Conservation (phyloP, 2,888 invertebrate species). For the Noctuana brunneofusca region DNA sequence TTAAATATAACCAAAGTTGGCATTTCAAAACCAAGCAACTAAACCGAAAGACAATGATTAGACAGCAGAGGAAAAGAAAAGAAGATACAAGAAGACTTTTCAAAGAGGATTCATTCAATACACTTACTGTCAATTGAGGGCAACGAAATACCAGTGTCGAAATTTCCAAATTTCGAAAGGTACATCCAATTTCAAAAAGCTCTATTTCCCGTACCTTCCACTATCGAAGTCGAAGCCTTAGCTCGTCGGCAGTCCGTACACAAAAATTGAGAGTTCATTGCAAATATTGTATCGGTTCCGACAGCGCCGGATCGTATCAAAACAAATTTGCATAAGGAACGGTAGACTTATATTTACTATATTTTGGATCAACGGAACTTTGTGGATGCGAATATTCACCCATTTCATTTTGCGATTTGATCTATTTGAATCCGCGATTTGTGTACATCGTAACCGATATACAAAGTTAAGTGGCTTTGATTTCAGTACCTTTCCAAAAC, state of each 20-base stretch:
- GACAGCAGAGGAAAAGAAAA: too few species aligned
- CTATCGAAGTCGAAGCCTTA: background rate
- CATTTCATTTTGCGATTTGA: slow-evolving; percentile 1
- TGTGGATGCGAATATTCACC: background rate
- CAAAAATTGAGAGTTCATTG: slow-evolving; percentile 1
- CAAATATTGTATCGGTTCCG: slow-evolving; percentile 23
- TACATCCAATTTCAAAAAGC: background rate
- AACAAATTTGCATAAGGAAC: slow-evolving; percentile 15
- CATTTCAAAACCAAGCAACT: too few species aligned
- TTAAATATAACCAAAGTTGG: too few species aligned
- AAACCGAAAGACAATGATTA: too few species aligned
- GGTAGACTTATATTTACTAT: slow-evolving; percentile 16
- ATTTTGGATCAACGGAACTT: slow-evolving; percentile 11
- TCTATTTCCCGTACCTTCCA: background rate
- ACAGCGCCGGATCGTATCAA: slow-evolving; percentile 16
- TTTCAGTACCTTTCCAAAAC: too few species aligned
- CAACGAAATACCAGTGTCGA: background rate
- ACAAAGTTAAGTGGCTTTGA: background rate
- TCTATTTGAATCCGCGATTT: background rate
- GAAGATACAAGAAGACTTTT: too few species aligned
- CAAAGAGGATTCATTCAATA: too few species aligned
- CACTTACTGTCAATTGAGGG: background rate
- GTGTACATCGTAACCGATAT: background rate
- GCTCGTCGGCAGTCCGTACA: background rate
- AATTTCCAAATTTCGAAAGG: background rate